phyloP scores from a whole-genome alignment of 2,888 invertebrate species.

The Hoplodrina ambigua region DNA sequence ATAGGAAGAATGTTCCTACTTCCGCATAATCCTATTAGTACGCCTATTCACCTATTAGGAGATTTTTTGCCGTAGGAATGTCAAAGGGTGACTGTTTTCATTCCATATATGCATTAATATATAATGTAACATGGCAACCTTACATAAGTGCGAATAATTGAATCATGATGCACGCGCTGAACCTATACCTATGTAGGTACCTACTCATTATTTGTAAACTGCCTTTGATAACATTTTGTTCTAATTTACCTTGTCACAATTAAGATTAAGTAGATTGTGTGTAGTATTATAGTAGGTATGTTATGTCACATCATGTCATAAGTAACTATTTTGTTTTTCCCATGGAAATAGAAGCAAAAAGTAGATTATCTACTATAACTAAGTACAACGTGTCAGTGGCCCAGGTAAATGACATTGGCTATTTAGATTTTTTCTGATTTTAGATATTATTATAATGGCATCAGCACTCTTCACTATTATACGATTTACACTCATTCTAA shows the following conservation, averaged over 20 bases:
- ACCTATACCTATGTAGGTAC: constrained; percentile 26
- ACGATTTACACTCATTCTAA: background rate
- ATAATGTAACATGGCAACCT: background rate
- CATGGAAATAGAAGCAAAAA: background rate
- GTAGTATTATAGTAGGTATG: background rate
- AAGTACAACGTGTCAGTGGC: background rate
- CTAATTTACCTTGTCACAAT: constrained; percentile 41
- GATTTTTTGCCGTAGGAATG: constrained; percentile 15
- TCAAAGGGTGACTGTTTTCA: constrained; percentile 6
- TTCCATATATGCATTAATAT: constrained; percentile 1
- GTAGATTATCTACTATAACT: background rate
- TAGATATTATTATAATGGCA: background rate
- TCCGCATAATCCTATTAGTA: constrained; percentile 16
- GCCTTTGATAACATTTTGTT: constrained; percentile 37
- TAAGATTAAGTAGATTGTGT: constrained; percentile 20
- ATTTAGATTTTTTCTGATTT: background rate
- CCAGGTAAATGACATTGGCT: background rate
- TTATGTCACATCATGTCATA: constrained; percentile 11
- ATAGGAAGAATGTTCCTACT: constrained; percentile 24
- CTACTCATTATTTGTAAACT: constrained; percentile 31
- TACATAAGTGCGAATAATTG: constrained; percentile 23
- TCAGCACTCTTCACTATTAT: background rate
- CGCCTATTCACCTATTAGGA: no score
- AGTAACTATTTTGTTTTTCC: background rate
- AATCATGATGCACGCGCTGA: constrained; percentile 31